Conservation (phyloP, 2,113 vertebrate species). For the Desmodus rotundus region DNA sequence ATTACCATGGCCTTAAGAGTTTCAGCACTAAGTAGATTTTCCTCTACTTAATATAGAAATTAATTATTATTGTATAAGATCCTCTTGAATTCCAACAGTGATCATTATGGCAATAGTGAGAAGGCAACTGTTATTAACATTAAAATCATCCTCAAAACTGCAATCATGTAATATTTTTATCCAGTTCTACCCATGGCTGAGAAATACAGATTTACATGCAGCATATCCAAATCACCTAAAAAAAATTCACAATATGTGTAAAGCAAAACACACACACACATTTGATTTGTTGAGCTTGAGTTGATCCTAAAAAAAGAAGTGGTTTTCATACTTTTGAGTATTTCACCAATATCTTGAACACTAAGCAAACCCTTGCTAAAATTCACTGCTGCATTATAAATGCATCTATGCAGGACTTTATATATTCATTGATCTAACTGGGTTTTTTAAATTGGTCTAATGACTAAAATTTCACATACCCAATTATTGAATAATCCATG, state of each 20-base stretch:
- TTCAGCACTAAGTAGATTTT: background rate
- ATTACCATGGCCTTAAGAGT: background rate
- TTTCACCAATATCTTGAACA: background rate
- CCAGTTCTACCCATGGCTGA: background rate
- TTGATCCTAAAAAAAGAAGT: background rate
- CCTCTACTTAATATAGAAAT: background rate
- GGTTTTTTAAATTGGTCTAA: background rate
- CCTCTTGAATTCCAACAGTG: slow-evolving; percentile 3
- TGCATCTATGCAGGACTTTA: background rate
- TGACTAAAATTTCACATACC: background rate
- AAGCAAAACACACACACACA: background rate
- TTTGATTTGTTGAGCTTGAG: background rate
- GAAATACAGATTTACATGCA: background rate
- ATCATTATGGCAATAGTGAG: background rate
- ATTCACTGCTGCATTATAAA: background rate
- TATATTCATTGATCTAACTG: background rate
- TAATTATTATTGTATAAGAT: background rate
- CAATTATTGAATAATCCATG: background rate
- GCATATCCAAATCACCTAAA: background rate
- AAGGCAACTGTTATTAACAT: background rate
- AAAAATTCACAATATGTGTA: background rate
- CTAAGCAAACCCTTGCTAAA: slow-evolving; percentile 1
- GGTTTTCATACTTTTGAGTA: background rate
- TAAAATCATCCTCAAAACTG: slow-evolving; percentile 12
- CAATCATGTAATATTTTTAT: background rate